Percentiles rank a stretch among this genome's conserved stretches.
These are phyloP conservation scores for Diadema setosum DNA, from an alignment of 35 echinoderm and acorn worm species.

Conservation along the genomic window DNA sequence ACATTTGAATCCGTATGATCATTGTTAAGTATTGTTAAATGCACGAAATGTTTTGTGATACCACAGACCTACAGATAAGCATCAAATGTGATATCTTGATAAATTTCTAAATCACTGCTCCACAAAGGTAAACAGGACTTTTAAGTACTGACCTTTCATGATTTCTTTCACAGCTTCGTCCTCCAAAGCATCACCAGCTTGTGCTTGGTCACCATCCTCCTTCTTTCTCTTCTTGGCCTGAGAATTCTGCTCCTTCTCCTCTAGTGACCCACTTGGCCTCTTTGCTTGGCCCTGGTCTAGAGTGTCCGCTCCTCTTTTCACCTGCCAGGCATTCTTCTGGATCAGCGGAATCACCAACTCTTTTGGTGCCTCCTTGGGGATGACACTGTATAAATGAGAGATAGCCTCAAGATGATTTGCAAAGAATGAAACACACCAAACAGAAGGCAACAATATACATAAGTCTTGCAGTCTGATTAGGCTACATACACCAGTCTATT, in stretches of 20 bases:
- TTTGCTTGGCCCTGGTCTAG: not conserved
- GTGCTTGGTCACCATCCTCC: not conserved
- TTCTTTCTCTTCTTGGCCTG: not conserved
- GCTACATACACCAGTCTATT: not conserved
- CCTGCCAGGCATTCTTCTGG: slow-evolving; percentile 35
- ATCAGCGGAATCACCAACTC: slow-evolving; percentile 67
- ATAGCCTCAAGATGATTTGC: not conserved
- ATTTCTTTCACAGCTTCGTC: slow-evolving; percentile 74
- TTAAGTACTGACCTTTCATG: slow-evolving; percentile 38
- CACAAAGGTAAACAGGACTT: too few relatives aligned
- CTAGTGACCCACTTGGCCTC: not conserved
- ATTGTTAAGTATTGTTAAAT: too few relatives aligned
- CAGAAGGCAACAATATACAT: not conserved
- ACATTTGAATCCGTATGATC: too few relatives aligned
- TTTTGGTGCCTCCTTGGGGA: slow-evolving; percentile 52
- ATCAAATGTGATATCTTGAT: too few relatives aligned
- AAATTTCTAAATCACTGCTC: too few relatives aligned
- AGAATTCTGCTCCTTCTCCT: not conserved
- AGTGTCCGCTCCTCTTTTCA: not conserved
- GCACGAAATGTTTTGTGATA: too few relatives aligned
- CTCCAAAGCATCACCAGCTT: slow-evolving; percentile 21
- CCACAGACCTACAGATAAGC: too few relatives aligned
- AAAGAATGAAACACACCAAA: too few relatives aligned
- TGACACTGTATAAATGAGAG: slow-evolving; percentile 9
- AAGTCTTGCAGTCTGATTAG: not conserved